These are phyloP conservation scores for Rhynchophorus ferrugineus DNA, from an alignment of 1,140 invertebrate species.

Conservation along the genomic window DNA sequence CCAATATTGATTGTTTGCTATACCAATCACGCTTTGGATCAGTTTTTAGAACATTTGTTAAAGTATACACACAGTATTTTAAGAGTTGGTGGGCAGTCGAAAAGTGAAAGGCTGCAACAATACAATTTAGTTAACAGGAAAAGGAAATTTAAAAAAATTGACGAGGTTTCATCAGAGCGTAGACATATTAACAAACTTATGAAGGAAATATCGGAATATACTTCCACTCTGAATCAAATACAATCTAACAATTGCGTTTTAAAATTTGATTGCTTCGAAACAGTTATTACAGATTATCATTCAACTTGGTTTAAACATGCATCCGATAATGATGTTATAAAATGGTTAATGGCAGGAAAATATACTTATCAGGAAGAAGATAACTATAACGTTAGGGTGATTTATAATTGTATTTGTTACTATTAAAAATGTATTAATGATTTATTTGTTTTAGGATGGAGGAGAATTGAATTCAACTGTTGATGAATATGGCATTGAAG, in stretches of 20 bases:
- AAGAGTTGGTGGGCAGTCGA: conserved; percentile 65
- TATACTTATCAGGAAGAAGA: not conserved
- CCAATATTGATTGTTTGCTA: conserved; percentile 75
- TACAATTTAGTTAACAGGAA: conserved; percentile 41
- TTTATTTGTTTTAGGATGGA: too few relatives aligned
- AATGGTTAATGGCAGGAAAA: conserved; percentile 28
- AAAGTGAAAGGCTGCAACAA: conserved; percentile 47
- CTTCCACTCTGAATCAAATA: conserved; percentile 13
- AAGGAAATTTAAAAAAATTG: too few relatives aligned
- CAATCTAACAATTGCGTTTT: conserved; percentile 15
- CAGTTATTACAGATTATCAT: conserved; percentile 18
- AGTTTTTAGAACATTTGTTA: conserved; percentile 72
- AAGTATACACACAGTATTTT: conserved; percentile 51
- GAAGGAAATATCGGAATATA: conserved; percentile 17
- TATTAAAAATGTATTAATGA: too few relatives aligned
- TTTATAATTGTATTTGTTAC: too few relatives aligned
- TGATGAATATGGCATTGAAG: too few relatives aligned
- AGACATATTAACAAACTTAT: conserved; percentile 2
- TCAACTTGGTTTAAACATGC: conserved; percentile 28
- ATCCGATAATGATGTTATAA: conserved; percentile 14
- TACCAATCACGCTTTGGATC: conserved; percentile 83
- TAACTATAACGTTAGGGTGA: too few relatives aligned
- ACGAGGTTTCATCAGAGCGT: conserved; percentile 5
- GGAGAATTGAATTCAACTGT: too few relatives aligned
- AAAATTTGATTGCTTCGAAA: conserved; percentile 21